Evolutionary conservation across 2,888 invertebrate genomes (phyloP).

Genomic region (Folsomia candida): DNA sequence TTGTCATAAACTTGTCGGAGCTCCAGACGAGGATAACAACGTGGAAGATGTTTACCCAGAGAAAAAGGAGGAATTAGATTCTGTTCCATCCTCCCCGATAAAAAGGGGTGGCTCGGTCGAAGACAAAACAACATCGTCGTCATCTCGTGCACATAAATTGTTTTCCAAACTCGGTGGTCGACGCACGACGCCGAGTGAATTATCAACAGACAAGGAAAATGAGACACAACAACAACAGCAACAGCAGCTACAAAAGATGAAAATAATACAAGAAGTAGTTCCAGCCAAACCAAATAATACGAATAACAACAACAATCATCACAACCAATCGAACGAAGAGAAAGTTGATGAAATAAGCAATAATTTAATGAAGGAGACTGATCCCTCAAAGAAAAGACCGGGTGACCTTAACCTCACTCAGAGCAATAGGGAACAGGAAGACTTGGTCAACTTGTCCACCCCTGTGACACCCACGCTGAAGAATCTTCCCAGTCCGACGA

Average conservation of each 20-base stretch:
- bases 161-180: neutral
- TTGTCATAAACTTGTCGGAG: conserved; percentile 83
- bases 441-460: conserved; percentile 1
- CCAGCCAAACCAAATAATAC: neutral
- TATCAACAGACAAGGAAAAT: neutral
- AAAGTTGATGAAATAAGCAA: neutral
- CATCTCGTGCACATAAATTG: conserved; percentile 11
- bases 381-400: neutral
- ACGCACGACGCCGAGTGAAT: neutral
- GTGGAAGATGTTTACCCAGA: conserved; percentile 45
- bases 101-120: conserved; percentile 19
- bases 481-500: neutral
- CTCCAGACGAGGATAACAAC: conserved; percentile 55
- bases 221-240: neutral
- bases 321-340: neutral
- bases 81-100: conserved; percentile 52
- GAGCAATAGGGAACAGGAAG: neutral
- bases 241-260: neutral
- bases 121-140: conserved; percentile 18
- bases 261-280: neutral
- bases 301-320: neutral
- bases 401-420: neutral
- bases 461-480: conserved; percentile 7
- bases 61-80: conserved; percentile 54
- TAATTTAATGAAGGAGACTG: neutral